These are phyloP conservation scores for Chaetodon trifascialis DNA, from an alignment of 2,113 vertebrate genomes.

Conservation along the genomic window DNA sequence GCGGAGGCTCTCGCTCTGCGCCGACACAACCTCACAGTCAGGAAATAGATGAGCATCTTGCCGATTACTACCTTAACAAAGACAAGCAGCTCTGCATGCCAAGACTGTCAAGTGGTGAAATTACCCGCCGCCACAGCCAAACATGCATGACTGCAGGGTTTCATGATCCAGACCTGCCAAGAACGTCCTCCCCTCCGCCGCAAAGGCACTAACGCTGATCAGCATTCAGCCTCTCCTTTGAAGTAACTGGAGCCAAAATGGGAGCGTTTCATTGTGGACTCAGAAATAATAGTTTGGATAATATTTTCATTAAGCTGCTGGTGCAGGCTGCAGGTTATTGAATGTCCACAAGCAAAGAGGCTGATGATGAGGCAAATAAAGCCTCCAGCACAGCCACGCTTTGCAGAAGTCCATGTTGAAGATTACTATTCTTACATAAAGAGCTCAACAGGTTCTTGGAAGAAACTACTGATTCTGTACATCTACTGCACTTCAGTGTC, in stretches of 20 bases:
- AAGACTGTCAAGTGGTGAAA: constrained; percentile 22
- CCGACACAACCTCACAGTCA: constrained; percentile 12
- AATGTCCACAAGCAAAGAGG: neutral
- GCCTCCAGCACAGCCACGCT: too few relatives aligned
- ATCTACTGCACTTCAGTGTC: neutral
- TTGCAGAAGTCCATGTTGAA: neutral
- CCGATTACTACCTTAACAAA: constrained; percentile 54
- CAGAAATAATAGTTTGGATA: neutral
- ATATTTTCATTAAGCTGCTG: neutral
- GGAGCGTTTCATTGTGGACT: neutral
- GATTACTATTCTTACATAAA: neutral
- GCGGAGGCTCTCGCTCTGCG: neutral
- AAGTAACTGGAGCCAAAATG: neutral
- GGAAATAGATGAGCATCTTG: constrained; percentile 28
- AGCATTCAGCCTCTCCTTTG: neutral
- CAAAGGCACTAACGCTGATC: neutral
- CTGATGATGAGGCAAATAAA: too few relatives aligned
- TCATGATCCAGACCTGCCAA: constrained; percentile 22
- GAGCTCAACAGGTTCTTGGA: neutral
- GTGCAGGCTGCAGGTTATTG: neutral
- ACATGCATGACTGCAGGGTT: constrained; percentile 16
- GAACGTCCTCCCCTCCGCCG: constrained; percentile 5
- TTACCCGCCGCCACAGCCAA: constrained; percentile 13
- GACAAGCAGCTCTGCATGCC: constrained; percentile 15
- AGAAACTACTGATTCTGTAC: neutral